These are phyloP conservation scores for Pantherophis vulpinus DNA, from an alignment of 2,797 vertebrate genomes.

Conservation along the genomic window DNA sequence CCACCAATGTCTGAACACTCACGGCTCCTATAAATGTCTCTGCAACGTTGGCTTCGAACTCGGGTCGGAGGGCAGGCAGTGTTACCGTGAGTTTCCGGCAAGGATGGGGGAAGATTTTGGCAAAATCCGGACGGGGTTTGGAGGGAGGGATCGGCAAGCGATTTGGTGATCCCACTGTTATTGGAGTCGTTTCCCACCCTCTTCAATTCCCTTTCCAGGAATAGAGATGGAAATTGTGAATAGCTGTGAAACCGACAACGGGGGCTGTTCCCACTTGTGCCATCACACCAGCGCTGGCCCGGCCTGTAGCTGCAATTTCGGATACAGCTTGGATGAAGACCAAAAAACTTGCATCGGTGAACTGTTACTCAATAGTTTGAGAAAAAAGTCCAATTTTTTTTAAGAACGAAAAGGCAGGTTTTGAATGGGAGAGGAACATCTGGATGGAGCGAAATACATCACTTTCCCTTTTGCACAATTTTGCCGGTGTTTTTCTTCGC, in stretches of 20 bases:
- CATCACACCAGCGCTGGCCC: slow-evolving; percentile 84
- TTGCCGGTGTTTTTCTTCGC: not conserved
- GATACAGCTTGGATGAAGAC: slow-evolving; percentile 82
- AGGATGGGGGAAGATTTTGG: fast-evolving
- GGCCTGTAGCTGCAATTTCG: slow-evolving; percentile 83
- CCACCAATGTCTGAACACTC: slow-evolving; percentile 89
- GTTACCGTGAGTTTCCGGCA: slow-evolving; percentile 84
- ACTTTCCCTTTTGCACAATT: not conserved
- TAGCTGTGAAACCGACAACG: slow-evolving; percentile 87
- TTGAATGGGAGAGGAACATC: too few species aligned
- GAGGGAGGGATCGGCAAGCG: not conserved
- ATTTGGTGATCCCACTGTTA: not conserved
- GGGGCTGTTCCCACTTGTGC: slow-evolving; percentile 89
- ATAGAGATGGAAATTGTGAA: slow-evolving; percentile 98
- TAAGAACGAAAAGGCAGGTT: not conserved
- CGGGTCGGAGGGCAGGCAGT: slow-evolving; percentile 85
- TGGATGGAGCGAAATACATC: fast-evolving
- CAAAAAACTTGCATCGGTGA: slow-evolving; percentile 83
- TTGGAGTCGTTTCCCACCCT: not conserved
- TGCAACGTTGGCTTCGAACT: slow-evolving; percentile 88
- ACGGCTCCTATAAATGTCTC: slow-evolving; percentile 85
- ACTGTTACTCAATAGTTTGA: fast-evolving
- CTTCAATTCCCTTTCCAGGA: slow-evolving; percentile 67
- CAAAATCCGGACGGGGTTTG: not conserved
- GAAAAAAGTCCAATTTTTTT: not conserved